Conservation (phyloP, 1,140 invertebrate genomes). For the Lamellibrachia luymesi region DNA sequence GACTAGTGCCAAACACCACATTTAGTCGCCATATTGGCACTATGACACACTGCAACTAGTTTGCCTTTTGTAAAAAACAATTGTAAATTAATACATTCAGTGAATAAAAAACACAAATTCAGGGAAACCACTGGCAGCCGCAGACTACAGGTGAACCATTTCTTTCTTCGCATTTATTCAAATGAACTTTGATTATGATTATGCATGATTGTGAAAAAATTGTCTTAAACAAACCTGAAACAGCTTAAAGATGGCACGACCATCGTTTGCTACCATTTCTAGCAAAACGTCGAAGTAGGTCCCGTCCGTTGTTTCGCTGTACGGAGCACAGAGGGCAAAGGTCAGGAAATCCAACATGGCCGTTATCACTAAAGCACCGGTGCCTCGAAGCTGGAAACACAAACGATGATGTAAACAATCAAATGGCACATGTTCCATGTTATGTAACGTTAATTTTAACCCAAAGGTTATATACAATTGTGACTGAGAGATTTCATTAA, state of each 20-base stretch:
- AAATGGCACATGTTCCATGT: not conserved
- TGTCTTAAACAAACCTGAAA: conserved; percentile 71
- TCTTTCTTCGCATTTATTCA: not conserved
- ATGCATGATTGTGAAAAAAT: not conserved
- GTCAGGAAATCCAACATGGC: conserved; percentile 98
- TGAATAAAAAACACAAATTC: not conserved
- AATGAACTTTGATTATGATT: not conserved
- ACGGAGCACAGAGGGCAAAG: conserved; percentile 97
- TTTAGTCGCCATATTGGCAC: not conserved
- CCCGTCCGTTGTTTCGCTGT: conserved; percentile 97
- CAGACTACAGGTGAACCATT: not conserved
- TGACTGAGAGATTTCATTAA: no score
- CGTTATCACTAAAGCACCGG: conserved; percentile 61
- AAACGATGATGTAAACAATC: not conserved
- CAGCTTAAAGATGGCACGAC: conserved; percentile 85
- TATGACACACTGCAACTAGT: not conserved
- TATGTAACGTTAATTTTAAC: no score
- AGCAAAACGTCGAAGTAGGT: conserved; percentile 94
- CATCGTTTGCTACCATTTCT: conserved; percentile 88
- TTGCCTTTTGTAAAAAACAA: not conserved
- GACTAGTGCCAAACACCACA: not conserved
- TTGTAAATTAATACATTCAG: conserved; percentile 4
- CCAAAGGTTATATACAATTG: no score
- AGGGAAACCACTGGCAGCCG: conserved; percentile 1
- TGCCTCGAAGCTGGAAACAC: conserved; percentile 68